These are phyloP conservation scores for Tylochromis polylepis DNA, from an alignment of 2,113 vertebrate species.

Conservation along the genomic window DNA sequence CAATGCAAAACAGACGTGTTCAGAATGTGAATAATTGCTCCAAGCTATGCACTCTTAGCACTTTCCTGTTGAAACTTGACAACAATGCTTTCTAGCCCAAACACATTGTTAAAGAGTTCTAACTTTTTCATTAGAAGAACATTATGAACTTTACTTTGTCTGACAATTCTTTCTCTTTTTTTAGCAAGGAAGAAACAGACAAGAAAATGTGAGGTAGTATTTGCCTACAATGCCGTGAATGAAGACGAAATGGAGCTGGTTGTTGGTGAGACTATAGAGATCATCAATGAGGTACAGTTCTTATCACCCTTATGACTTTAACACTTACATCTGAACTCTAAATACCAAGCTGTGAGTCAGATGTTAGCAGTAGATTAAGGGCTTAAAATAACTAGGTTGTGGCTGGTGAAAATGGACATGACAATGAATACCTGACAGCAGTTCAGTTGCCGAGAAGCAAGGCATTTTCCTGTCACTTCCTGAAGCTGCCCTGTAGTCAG, in stretches of 20 bases:
- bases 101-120: not conserved
- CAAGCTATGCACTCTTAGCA: not conserved
- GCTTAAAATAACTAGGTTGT: not conserved
- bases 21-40: not conserved
- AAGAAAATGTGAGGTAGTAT: constrained; percentile 79
- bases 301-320: not conserved
- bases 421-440: not conserved
- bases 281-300: constrained; percentile 74
- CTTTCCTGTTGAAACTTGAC: not conserved
- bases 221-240: constrained; percentile 68
- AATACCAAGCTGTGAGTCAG: not conserved
- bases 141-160: not conserved
- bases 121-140: not conserved
- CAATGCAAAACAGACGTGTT: not conserved
- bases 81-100: not conserved
- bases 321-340: not conserved
- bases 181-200: constrained; percentile 59
- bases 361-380: not conserved
- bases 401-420: not conserved
- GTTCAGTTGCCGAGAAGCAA: not conserved
- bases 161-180: not conserved
- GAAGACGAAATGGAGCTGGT: constrained; percentile 77
- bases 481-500: not conserved
- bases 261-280: constrained; percentile 77
- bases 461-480: not conserved